A percentile compares a stretch with the other conserved stretches of the same genome.
phyloP scores from a whole-genome alignment of 2,888 invertebrate species.

The Tipula lateralis region DNA sequence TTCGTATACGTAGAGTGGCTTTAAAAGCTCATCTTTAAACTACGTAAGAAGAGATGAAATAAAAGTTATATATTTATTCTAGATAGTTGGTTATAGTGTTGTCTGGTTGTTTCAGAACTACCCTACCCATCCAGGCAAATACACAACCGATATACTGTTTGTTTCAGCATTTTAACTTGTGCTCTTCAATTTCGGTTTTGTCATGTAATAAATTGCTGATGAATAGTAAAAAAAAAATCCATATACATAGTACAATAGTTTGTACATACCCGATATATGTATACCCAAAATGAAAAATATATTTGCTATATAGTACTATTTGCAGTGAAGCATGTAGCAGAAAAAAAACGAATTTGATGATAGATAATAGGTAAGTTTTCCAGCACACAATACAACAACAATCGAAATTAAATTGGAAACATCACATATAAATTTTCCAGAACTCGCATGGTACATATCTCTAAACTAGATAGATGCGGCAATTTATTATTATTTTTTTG shows the following conservation, averaged over 20 bases:
- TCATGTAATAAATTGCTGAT: background rate
- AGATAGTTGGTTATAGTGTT: background rate
- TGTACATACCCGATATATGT: background rate
- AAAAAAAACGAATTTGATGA: background rate
- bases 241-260: too few species aligned
- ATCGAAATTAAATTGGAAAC: background rate
- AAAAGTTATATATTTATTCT: background rate
- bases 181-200: background rate
- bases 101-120: background rate
- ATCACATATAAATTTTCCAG: background rate
- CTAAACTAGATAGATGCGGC: background rate
- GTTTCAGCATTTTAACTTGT: background rate
- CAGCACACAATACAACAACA: background rate
- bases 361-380: slow-evolving; percentile 11
- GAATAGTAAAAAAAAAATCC: background rate
- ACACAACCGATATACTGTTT: background rate
- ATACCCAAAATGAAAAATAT: background rate
- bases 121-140: background rate
- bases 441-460: background rate
- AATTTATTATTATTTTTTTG: background rate
- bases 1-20: background rate
- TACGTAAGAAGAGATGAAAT: background rate
- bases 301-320: background rate
- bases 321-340: background rate
- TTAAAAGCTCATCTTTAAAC: background rate